Evolutionary conservation across 2,113 vertebrate genomes (phyloP).

Genomic region (Nesogale talazaci): DNA sequence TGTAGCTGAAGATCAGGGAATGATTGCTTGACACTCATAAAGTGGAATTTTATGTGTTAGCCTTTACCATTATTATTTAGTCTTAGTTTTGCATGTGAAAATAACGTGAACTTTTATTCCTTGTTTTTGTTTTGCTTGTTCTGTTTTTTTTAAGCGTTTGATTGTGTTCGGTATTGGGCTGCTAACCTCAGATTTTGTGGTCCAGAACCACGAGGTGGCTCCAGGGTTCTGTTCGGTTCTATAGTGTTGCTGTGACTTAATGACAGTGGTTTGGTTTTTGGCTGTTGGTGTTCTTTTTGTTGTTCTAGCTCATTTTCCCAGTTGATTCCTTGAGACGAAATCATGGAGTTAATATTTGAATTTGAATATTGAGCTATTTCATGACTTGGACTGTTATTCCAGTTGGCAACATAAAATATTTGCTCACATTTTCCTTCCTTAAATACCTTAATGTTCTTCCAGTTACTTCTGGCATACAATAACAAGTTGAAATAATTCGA

Average conservation of each 20-base stretch:
- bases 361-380: neutral
- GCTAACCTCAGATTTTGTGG: no score
- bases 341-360: slow-evolving; percentile 11
- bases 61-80: neutral
- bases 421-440: neutral
- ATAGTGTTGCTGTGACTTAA: no score
- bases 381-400: neutral
- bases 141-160: neutral
- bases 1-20: neutral
- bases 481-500: neutral
- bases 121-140: neutral
- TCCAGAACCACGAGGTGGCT: no score
- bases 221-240: no score
- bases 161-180: no score
- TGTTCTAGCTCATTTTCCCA: slow-evolving; percentile 4
- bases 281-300: no score
- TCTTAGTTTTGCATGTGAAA: neutral
- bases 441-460: neutral
- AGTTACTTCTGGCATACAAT: neutral
- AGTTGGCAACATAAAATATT: neutral
- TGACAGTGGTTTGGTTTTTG: no score
- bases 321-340: slow-evolving; percentile 33
- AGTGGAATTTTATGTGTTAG: neutral
- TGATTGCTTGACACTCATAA: neutral
- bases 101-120: neutral